Conservation (phyloP, 2,888 invertebrate species). For the Andricus curvator region DNA sequence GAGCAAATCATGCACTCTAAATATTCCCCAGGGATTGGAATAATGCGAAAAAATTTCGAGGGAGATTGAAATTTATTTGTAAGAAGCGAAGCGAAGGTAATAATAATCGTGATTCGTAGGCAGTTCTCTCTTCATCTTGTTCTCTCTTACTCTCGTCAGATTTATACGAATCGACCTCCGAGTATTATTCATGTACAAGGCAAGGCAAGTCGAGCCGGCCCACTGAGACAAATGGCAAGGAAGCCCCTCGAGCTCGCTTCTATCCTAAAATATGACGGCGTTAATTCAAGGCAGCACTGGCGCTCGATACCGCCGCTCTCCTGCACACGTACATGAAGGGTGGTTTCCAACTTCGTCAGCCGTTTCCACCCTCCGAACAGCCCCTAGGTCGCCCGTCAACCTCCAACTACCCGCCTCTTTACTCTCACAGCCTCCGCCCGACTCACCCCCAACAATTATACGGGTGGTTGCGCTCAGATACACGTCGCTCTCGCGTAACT, state of each 20-base stretch:
- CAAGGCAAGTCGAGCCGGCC: slow-evolving; percentile 52
- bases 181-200: slow-evolving; percentile 68
- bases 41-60: background rate
- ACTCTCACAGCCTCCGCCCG: slow-evolving; percentile 48
- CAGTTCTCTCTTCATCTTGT: slow-evolving; percentile 41
- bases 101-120: slow-evolving; percentile 38
- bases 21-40: background rate
- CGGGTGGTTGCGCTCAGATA: slow-evolving; percentile 75
- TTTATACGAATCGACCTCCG: slow-evolving; percentile 59
- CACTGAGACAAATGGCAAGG: slow-evolving; percentile 71
- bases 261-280: slow-evolving; percentile 76
- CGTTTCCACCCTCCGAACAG: slow-evolving; percentile 66
- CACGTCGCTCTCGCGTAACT: slow-evolving; percentile 75
- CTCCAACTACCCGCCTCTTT: slow-evolving; percentile 60
- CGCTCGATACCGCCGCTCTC: slow-evolving; percentile 66
- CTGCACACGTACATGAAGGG: slow-evolving; percentile 51
- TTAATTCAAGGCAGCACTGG: slow-evolving; percentile 74
- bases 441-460: slow-evolving; percentile 74
- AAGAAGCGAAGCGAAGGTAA: slow-evolving; percentile 6
- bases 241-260: slow-evolving; percentile 66
- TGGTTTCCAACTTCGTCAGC: slow-evolving; percentile 67
- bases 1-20: background rate
- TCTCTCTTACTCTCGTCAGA: slow-evolving; percentile 47
- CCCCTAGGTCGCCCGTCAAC: slow-evolving; percentile 64
- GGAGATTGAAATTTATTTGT: slow-evolving; percentile 29